A percentile compares a stretch with the other conserved stretches of the same genome.
These are phyloP conservation scores for Ovibos moschatus DNA, from an alignment of 2,113 vertebrate genomes.

Conservation along the genomic window DNA sequence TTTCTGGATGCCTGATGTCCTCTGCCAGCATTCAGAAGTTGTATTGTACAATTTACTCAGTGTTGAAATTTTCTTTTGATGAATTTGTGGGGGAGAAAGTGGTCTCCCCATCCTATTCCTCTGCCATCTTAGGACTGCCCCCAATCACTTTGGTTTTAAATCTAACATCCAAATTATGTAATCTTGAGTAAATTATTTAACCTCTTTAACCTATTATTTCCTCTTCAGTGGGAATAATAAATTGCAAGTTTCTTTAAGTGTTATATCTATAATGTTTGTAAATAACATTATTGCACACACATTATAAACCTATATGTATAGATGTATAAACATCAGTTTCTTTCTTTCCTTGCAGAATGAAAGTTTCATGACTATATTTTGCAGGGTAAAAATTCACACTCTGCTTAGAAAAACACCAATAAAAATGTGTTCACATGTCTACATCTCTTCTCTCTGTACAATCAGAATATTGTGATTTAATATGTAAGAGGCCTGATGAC, in stretches of 20 bases:
- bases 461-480: background rate
- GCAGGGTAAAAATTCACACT: background rate
- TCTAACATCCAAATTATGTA: background rate
- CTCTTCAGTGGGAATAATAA: background rate
- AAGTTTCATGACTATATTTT: background rate
- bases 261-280: background rate
- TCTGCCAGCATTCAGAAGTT: too few species aligned
- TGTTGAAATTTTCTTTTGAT: too few species aligned
- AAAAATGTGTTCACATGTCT: background rate
- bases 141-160: background rate
- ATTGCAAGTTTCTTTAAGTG: background rate
- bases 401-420: background rate
- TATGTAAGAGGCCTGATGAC: background rate
- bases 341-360: background rate
- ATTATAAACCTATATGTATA: background rate
- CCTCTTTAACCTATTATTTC: background rate
- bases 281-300: background rate
- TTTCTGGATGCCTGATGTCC: too few species aligned
- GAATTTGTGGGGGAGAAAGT: too few species aligned
- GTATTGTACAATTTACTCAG: too few species aligned
- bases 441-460: background rate
- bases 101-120: too few species aligned
- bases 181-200: background rate
- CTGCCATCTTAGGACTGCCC: too few species aligned
- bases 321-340: background rate